These are phyloP conservation scores for Hystrix brachyura DNA, from an alignment of 2,113 vertebrate species.

Conservation along the genomic window DNA sequence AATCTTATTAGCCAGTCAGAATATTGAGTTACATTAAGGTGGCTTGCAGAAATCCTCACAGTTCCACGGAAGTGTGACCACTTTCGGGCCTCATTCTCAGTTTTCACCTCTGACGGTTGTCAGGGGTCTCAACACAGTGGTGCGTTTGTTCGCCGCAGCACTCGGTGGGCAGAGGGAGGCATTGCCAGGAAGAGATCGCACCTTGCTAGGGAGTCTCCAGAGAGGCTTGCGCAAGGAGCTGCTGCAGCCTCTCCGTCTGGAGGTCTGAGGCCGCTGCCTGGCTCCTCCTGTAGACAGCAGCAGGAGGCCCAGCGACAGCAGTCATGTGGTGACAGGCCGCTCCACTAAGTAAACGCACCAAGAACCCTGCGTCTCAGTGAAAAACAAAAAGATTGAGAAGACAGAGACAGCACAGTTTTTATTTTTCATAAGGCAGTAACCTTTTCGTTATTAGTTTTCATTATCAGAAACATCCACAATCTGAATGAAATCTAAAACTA, in stretches of 20 bases:
- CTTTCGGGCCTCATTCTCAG: not conserved
- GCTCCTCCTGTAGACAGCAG: not conserved
- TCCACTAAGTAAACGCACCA: accelerated
- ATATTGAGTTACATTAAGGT: conserved; percentile 21
- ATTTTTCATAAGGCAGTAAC: conserved; percentile 1
- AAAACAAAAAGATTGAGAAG: not conserved
- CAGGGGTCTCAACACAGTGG: not conserved
- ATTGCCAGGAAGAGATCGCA: conserved; percentile 21
- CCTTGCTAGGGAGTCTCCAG: conserved; percentile 27
- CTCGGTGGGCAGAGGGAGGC: not conserved
- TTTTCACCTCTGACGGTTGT: not conserved
- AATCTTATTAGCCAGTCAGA: conserved; percentile 5
- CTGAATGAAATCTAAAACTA: conserved; percentile 18
- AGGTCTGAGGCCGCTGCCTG: not conserved
- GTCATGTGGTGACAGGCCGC: not conserved
- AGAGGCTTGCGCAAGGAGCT: not conserved
- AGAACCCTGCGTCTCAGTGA: not conserved
- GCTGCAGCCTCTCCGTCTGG: not conserved
- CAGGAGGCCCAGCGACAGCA: not conserved
- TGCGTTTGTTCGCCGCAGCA: not conserved
- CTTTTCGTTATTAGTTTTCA: conserved; percentile 14
- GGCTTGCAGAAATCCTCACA: not conserved
- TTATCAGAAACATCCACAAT: conserved; percentile 1
- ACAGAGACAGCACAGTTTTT: not conserved
- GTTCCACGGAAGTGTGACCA: not conserved